These are phyloP conservation scores for Choristoneura fumiferana DNA, from an alignment of 1,140 invertebrate genomes.

Conservation along the genomic window DNA sequence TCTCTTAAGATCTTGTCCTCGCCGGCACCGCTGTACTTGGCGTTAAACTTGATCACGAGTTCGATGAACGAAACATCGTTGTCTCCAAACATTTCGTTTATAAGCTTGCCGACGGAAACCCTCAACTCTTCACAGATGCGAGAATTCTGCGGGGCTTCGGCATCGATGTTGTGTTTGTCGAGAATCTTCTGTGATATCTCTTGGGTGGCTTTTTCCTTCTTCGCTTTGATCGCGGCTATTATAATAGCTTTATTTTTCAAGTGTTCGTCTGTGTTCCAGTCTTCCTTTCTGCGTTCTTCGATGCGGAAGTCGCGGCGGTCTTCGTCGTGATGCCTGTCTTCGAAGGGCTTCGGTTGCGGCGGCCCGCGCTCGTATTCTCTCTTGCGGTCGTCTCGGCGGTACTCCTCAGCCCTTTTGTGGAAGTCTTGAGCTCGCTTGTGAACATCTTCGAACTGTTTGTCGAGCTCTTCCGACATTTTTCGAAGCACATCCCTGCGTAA, in stretches of 20 bases:
- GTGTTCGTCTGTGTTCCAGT: conserved; percentile 22
- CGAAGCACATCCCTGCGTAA: conserved; percentile 27
- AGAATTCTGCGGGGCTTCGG: conserved; percentile 28
- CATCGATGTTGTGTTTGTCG: conserved; percentile 19
- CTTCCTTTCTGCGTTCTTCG: conserved; percentile 21
- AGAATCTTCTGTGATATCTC: conserved; percentile 51
- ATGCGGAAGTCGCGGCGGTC: conserved; percentile 8
- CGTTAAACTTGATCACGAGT: conserved; percentile 54
- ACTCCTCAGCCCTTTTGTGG: conserved; percentile 52
- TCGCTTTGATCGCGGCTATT: conserved; percentile 26
- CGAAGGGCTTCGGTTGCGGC: conserved; percentile 23
- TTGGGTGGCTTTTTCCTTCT: conserved; percentile 52
- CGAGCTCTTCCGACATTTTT: conserved; percentile 36
- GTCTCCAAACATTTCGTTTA: conserved; percentile 51
- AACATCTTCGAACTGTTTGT: conserved; percentile 63
- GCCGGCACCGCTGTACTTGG: conserved; percentile 37
- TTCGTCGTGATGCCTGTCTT: conserved; percentile 16
- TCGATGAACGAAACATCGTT: conserved; percentile 60
- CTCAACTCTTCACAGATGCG: conserved; percentile 44
- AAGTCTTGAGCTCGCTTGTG: conserved; percentile 57
- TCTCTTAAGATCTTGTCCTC: conserved; percentile 52
- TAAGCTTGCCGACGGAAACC: conserved; percentile 30
- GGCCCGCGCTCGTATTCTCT: conserved; percentile 25
- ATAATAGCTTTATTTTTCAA: neutral
- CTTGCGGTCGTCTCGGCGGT: conserved; percentile 35